Base-by-base conservation (phyloP, 1,140 invertebrate species). In the Anadara kagoshimensis region DNA sequence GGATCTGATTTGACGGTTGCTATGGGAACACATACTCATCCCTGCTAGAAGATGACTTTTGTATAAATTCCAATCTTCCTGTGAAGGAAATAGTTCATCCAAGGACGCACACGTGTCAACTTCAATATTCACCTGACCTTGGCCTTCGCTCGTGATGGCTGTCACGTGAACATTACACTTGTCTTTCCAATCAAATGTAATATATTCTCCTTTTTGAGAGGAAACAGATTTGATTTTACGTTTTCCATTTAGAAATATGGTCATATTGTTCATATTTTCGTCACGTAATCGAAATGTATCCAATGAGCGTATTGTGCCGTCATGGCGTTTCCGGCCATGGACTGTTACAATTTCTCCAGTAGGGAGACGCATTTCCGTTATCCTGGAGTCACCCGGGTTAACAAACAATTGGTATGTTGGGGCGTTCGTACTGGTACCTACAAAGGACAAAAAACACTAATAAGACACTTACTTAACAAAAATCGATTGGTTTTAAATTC, bases 161-260 rank as follows among this genome's bases (percentile, higher is more conserved):
- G 67, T 62, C n/a, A 69, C 67, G 41, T 61, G 67, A 43, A 69
- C 59, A 29, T 43, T 53, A 41, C 67, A 69, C 41, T 51, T 61
- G 16, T 53, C 53, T 43, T 44, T 69, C 67, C 67, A 69, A 8
- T 69, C 45, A 44, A 62, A 61, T 29, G 57, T 43, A 7, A 47
- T 53, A 4, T 7, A 24, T 2, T 56, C 57, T 24, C 57, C 59
- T 53, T 45, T 41, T 5, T 57, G 43, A 0, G 59, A 49, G 5
- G 41, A n/a, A n/a, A 62, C 51, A 7, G 29, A 51, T n/a, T 29
- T 36, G 2, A 69, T 58, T n/a, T 54, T 59, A 4, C 56, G 26
- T 43, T 51, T 36, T 43, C 53, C 62, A 43, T 45, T 56, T 20
- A 69, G 41, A 20, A 59, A 41, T 36, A 69, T 61, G 41, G 29